Evolutionary conservation across 2,888 invertebrate species (phyloP).

Genomic region (Bellardia bayeri): DNA sequence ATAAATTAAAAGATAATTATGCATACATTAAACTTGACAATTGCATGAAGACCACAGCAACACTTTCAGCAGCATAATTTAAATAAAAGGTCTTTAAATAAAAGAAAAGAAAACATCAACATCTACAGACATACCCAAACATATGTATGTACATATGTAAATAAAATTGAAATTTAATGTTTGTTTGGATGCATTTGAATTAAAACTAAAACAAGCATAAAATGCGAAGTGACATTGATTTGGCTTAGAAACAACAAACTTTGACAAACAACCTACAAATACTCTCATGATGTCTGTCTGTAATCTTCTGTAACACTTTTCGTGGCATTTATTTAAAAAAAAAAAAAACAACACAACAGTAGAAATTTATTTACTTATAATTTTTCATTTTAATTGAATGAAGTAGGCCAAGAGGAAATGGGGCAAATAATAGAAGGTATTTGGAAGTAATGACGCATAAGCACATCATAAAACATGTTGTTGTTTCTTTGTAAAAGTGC

Average conservation of each 20-base stretch:
- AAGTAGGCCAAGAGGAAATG: not conserved
- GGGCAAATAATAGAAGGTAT: slow-evolving; percentile 8
- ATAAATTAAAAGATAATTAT: slow-evolving; percentile 67
- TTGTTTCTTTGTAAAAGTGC: not conserved
- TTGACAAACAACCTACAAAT: not conserved
- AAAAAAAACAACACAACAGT: not conserved
- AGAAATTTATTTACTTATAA: slow-evolving; percentile 32
- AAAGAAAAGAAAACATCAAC: slow-evolving; percentile 20
- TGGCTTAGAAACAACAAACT: slow-evolving; percentile 5
- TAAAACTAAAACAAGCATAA: slow-evolving; percentile 57
- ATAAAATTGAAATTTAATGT: slow-evolving; percentile 19
- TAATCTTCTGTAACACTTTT: not conserved
- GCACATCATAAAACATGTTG: slow-evolving; percentile 7
- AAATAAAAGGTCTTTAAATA: slow-evolving; percentile 13
- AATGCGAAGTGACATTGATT: slow-evolving; percentile 64
- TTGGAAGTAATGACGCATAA: slow-evolving; percentile 33
- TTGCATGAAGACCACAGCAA: slow-evolving; percentile 67
- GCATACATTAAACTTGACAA: slow-evolving; percentile 70
- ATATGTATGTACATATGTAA: not conserved
- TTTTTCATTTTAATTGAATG: slow-evolving; percentile 19
- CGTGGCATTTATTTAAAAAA: not conserved
- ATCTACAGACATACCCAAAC: not conserved
- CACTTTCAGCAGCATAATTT: not conserved
- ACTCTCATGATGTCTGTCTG: not conserved
- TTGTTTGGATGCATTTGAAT: slow-evolving; percentile 55